These are phyloP conservation scores for Phanerotoma sp. DNA, from an alignment of 2,888 invertebrate genomes.

Conservation along the genomic window DNA sequence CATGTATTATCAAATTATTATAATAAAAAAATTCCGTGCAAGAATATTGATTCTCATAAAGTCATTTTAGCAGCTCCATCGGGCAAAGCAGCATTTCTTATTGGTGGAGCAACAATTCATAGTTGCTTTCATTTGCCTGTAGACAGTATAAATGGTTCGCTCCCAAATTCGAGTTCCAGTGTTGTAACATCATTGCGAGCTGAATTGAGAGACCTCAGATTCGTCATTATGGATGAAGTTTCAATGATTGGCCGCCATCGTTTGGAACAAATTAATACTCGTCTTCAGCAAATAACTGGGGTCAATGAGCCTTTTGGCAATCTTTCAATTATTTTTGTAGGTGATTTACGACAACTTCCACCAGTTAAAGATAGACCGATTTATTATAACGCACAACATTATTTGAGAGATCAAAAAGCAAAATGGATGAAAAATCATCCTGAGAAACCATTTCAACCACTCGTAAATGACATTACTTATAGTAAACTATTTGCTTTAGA, in stretches of 20 bases:
- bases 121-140: neutral
- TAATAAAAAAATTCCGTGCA: neutral
- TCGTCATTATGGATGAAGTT: slow-evolving; percentile 40
- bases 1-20: neutral
- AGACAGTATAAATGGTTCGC: neutral
- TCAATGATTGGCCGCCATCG: slow-evolving; percentile 43
- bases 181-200: neutral
- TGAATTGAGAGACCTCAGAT: neutral
- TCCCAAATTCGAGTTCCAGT: slow-evolving; percentile 1
- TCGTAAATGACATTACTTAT: slow-evolving; percentile 3
- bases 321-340: slow-evolving; percentile 44
- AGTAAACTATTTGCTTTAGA: slow-evolving; percentile 16
- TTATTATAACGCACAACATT: slow-evolving; percentile 27
- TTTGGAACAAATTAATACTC: slow-evolving; percentile 38
- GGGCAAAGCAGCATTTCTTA: slow-evolving; percentile 5
- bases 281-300: slow-evolving; percentile 43
- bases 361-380: slow-evolving; percentile 40
- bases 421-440: slow-evolving; percentile 1
- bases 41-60: neutral
- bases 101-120: slow-evolving; percentile 1
- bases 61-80: neutral
- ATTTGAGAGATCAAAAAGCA: neutral
- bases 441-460: slow-evolving; percentile 2
- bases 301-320: slow-evolving; percentile 43
- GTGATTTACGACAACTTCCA: slow-evolving; percentile 47